A percentile compares a stretch with the other conserved stretches of the same genome.
phyloP scores from a whole-genome alignment of 2,888 invertebrate genomes.

The Pandemis corylana region DNA sequence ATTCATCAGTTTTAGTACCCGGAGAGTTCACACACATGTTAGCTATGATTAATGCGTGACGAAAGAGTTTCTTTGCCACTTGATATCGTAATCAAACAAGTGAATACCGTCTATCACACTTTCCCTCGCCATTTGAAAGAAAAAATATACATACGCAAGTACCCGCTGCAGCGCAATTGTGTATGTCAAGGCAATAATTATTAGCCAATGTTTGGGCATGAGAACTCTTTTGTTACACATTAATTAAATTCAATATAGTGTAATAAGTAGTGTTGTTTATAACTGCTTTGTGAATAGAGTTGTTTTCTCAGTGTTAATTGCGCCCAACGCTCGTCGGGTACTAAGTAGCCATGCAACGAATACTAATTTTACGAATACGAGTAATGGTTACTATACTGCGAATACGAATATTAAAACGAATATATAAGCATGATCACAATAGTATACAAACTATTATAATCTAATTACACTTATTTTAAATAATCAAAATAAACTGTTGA shows the following conservation, averaged over 20 bases:
- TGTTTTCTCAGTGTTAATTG: constrained; percentile 4
- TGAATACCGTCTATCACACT: constrained; percentile 37
- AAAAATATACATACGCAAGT: constrained; percentile 27
- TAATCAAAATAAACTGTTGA: too few relatives aligned
- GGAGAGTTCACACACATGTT: constrained; percentile 39
- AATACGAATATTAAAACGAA: too few relatives aligned
- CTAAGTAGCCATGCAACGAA: background rate
- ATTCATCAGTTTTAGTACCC: constrained; percentile 6
- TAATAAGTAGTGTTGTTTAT: constrained; percentile 12
- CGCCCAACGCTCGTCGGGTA: background rate
- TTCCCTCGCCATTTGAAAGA: constrained; percentile 31
- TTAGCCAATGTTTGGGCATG: constrained; percentile 37
- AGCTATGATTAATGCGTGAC: constrained; percentile 34
- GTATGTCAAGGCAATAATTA: constrained; percentile 41
- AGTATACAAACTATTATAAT: too few relatives aligned
- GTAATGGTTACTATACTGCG: too few relatives aligned
- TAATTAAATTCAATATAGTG: constrained; percentile 32
- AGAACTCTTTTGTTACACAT: constrained; percentile 36
- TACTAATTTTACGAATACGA: too few relatives aligned
- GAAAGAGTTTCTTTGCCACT: constrained; percentile 33
- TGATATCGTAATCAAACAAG: constrained; percentile 37
- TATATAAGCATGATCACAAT: too few relatives aligned
- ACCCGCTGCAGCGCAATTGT: constrained; percentile 15
- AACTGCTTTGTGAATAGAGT: background rate
- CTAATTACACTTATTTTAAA: too few relatives aligned